A percentile compares a stretch with the other conserved stretches of the same genome.
Evolutionary conservation across 2,888 invertebrate genomes (phyloP).

Genomic region (Dastarcus helophoroides): DNA sequence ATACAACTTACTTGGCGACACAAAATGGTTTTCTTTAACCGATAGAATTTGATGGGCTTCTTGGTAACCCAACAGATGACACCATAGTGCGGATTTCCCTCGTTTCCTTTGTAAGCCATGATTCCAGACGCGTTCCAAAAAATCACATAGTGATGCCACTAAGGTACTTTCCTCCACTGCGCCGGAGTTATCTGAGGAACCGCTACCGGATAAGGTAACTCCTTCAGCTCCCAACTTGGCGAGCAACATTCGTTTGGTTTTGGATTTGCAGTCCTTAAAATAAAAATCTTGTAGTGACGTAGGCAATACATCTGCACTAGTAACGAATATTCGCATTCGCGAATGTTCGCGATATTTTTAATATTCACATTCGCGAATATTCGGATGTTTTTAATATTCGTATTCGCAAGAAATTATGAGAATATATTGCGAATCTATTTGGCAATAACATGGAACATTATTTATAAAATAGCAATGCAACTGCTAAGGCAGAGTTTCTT

Average conservation of each 20-base stretch:
- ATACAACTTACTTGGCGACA: slow-evolving; percentile 46
- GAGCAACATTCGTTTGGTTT: slow-evolving; percentile 97
- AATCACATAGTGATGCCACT: slow-evolving; percentile 95
- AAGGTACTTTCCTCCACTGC: slow-evolving; percentile 93
- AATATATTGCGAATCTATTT: too few species aligned
- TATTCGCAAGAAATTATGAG: too few species aligned
- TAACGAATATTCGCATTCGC: too few species aligned
- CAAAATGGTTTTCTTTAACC: slow-evolving; percentile 50
- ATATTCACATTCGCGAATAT: too few species aligned
- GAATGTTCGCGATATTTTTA: too few species aligned
- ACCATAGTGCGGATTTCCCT: slow-evolving; percentile 96
- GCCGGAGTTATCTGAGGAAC: slow-evolving; percentile 55
- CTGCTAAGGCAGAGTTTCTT: too few species aligned
- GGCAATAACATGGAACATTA: too few species aligned
- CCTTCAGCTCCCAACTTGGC: slow-evolving; percentile 98
- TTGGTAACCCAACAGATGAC: slow-evolving; percentile 82
- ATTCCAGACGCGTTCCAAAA: slow-evolving; percentile 94
- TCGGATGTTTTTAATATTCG: too few species aligned
- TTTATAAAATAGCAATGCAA: too few species aligned
- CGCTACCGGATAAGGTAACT: slow-evolving; percentile 76
- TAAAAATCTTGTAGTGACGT: too few species aligned
- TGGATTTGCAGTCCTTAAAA: slow-evolving; percentile 73
- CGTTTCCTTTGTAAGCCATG: slow-evolving; percentile 93
- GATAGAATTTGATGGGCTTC: slow-evolving; percentile 56
- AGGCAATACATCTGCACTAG: too few species aligned